A percentile compares a stretch with the other conserved stretches of the same genome.
Conservation (phyloP, 2,113 vertebrate species). For the Blennius ocellaris region DNA sequence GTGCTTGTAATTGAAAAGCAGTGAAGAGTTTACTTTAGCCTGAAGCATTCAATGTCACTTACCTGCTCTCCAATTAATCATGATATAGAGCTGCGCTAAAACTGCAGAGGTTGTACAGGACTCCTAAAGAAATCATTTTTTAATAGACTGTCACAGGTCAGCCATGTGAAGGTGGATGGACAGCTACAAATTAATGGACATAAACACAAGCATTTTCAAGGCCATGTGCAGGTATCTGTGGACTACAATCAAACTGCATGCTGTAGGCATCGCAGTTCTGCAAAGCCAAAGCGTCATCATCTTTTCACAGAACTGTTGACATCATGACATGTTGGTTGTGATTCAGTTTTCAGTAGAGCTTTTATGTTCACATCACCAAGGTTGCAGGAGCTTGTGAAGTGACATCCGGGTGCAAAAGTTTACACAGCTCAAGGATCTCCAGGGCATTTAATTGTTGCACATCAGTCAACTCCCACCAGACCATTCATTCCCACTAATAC, state of each 20-base stretch:
- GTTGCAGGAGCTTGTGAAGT: constrained; percentile 14
- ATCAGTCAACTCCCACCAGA: constrained; percentile 22
- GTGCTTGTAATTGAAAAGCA: constrained; percentile 32
- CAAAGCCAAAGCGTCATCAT: constrained; percentile 9
- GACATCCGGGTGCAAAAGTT: constrained; percentile 29
- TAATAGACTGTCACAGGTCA: not conserved
- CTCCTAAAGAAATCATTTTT: no score
- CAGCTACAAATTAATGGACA: not conserved
- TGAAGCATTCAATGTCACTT: not conserved
- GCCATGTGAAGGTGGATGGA: constrained; percentile 2
- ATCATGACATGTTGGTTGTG: constrained; percentile 4
- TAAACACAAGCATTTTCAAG: not conserved
- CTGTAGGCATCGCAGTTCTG: not conserved
- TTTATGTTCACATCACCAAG: constrained; percentile 26
- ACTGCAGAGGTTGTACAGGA: not conserved
- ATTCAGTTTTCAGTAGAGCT: constrained; percentile 15
- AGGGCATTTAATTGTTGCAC: constrained; percentile 31
- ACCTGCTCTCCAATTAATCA: constrained; percentile 25
- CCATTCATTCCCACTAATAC: constrained; percentile 22
- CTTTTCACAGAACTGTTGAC: constrained; percentile 13
- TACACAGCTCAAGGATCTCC: constrained; percentile 28
- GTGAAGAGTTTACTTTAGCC: constrained; percentile 19
- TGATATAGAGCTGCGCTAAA: not conserved
- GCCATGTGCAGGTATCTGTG: not conserved
- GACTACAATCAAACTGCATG: constrained; percentile 1